Evolutionary conservation across 2,113 vertebrate species (phyloP), one percentile per base, ranked within the genome.

Genomic region (Agapornis roseicollis): DNA sequence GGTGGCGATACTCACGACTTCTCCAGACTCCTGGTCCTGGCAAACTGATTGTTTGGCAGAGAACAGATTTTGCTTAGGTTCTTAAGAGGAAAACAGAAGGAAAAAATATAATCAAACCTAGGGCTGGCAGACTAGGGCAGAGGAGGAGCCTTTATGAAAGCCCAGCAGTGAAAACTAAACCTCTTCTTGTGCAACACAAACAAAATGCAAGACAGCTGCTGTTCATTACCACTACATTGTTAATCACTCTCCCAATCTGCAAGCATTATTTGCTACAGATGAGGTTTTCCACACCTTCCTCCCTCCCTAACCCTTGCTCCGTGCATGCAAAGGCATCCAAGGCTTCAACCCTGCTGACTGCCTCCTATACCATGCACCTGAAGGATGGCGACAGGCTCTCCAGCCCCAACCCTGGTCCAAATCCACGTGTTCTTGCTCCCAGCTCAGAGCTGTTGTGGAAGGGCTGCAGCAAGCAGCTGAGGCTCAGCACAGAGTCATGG

Each of bases 1-100:
- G 16, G 1, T 2, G 4, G 10, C 0, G 8, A 17, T 47, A 97
- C 97, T 97, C 81, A 98, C 97, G 98, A 96, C 87, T 96, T 97
- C 91, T 91, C 91, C 88, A 98, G 95, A 18, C 92, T 83, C 69
- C 35, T 80, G 72, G 96, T 95, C 35, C 85, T 39, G 25, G 85
- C 47, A 63, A 98, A 98, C n/a, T 94, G 90, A 15, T 92, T 71
- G 37, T 95, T 93, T 74, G 81, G 50, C 55, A 98, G 89, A 31
- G 89, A 94, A 52, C 6, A 37, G 15, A 47, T 98, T 98, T 85
- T 95, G 94, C 98, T 98, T 69, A 98, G 84, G 91, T 97, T 95
- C 55, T 97, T 98, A 70, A 13, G 37, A 64, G 65, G 55, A 53
- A 72, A 46, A 53, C 5, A 42, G n/a, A 33, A 70, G 28, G 7